Conservation (phyloP, 2,888 invertebrate species). For the Chrysina gloriosa region DNA sequence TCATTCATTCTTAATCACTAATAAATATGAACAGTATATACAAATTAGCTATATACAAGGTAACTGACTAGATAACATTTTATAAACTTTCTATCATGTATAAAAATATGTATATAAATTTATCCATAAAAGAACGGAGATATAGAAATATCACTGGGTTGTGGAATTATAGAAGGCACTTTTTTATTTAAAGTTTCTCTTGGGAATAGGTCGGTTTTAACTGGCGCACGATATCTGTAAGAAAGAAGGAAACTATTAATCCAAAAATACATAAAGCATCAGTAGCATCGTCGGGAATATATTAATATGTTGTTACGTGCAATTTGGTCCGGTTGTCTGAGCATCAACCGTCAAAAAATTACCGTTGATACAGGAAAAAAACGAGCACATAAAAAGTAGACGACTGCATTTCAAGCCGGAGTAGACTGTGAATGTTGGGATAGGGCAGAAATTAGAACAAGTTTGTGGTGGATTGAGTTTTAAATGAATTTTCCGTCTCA, state of each 20-base stretch:
- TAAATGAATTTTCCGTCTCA: constrained; percentile 45
- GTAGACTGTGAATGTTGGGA: constrained; percentile 50
- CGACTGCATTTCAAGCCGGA: constrained; percentile 40
- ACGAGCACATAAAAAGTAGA: constrained; percentile 30
- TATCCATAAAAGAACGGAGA: constrained; percentile 42
- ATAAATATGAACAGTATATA: constrained; percentile 58
- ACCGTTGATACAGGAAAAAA: constrained; percentile 45
- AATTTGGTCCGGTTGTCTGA: constrained; percentile 42
- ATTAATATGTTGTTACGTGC: constrained; percentile 37
- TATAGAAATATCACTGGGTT: constrained; percentile 59
- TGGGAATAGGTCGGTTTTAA: constrained; percentile 43
- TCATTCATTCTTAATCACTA: constrained; percentile 29
- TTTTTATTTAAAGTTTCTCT: constrained; percentile 46
- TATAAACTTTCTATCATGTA: constrained; percentile 59
- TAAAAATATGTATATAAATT: constrained; percentile 56
- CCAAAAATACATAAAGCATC: constrained; percentile 40
- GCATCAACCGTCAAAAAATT: constrained; percentile 55
- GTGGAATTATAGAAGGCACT: constrained; percentile 62
- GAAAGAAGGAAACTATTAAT: constrained; percentile 43
- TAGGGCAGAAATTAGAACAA: constrained; percentile 56
- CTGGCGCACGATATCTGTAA: constrained; percentile 53
- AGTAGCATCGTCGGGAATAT: constrained; percentile 1
- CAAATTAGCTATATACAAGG: constrained; percentile 47
- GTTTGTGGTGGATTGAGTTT: constrained; percentile 49
- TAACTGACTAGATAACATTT: constrained; percentile 46